These are phyloP conservation scores for Pseudeuparius sepicola DNA, from an alignment of 2,888 invertebrate species.

Conservation along the genomic window DNA sequence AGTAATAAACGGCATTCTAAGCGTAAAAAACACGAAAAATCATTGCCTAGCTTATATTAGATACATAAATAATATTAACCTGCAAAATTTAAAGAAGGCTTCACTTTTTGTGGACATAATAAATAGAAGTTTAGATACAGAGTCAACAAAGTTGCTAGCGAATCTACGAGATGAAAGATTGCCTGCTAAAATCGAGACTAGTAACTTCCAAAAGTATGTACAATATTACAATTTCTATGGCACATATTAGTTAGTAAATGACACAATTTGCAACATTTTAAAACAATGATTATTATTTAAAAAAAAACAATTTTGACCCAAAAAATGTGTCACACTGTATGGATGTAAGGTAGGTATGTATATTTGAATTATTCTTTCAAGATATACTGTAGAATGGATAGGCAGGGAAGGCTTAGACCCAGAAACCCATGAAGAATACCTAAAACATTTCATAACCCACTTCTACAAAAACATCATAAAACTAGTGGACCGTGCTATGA, in stretches of 20 bases:
- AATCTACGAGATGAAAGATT: slow-evolving; percentile 84
- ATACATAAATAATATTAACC: slow-evolving; percentile 94
- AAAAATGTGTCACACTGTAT: too few relatives aligned
- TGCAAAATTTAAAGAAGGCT: slow-evolving; percentile 89
- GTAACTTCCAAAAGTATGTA: slow-evolving; percentile 80
- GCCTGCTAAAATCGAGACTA: slow-evolving; percentile 78
- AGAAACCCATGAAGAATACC: slow-evolving; percentile 87
- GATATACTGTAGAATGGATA: slow-evolving; percentile 94
- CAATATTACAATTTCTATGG: too few relatives aligned
- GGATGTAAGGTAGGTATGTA: too few relatives aligned
- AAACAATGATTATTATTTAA: too few relatives aligned
- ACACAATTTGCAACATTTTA: too few relatives aligned
- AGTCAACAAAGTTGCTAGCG: slow-evolving; percentile 80
- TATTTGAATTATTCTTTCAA: too few relatives aligned
- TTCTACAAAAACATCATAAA: slow-evolving; percentile 89
- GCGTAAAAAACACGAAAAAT: slow-evolving; percentile 88
- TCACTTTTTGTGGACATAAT: slow-evolving; percentile 92
- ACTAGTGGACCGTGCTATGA: slow-evolving; percentile 88
- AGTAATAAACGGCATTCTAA: slow-evolving; percentile 90
- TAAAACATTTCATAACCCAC: slow-evolving; percentile 88
- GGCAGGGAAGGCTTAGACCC: slow-evolving; percentile 88
- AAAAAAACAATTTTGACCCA: too few relatives aligned
- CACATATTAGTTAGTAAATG: too few relatives aligned
- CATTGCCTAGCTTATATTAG: slow-evolving; percentile 91
- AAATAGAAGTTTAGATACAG: slow-evolving; percentile 84